A percentile compares a stretch with the other conserved stretches of the same genome.
Evolutionary conservation across 2,113 vertebrate species (phyloP).

Genomic region (Actenoides lindsayi): DNA sequence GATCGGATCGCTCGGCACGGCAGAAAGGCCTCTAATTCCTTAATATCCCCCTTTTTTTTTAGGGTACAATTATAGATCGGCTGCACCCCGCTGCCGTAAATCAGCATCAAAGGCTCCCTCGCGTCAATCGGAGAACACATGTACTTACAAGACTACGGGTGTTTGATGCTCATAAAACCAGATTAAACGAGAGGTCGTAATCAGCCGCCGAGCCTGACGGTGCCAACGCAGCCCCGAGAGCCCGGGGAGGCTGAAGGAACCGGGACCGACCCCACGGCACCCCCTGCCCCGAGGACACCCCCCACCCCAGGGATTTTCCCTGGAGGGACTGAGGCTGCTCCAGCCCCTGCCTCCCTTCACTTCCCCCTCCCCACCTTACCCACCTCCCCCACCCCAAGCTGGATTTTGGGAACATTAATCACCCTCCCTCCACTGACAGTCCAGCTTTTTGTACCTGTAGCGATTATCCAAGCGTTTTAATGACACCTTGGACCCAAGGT

Average conservation of each 20-base stretch:
- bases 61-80: slow-evolving; percentile 72
- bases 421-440: slow-evolving; percentile 48
- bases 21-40: slow-evolving; percentile 43
- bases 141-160: slow-evolving; percentile 74
- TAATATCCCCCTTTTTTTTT: background rate
- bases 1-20: background rate
- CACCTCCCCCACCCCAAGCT: background rate
- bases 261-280: background rate
- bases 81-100: slow-evolving; percentile 69
- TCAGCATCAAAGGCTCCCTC: slow-evolving; percentile 77
- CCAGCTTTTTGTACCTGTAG: slow-evolving; percentile 27
- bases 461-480: slow-evolving; percentile 73
- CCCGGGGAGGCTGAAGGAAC: background rate
- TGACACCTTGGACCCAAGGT: slow-evolving; percentile 74
- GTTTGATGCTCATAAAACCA: slow-evolving; percentile 80
- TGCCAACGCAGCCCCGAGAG: slow-evolving; percentile 11
- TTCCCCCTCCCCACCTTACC: background rate
- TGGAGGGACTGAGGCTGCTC: background rate
- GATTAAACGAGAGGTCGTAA: slow-evolving; percentile 72
- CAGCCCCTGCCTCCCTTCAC: background rate
- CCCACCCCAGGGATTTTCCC: background rate
- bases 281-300: background rate
- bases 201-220: slow-evolving; percentile 59
- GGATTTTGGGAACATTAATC: slow-evolving; percentile 62
- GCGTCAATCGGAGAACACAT: slow-evolving; percentile 70